Conservation (phyloP, 2,113 vertebrate genomes). For the Lepus timidus region DNA sequence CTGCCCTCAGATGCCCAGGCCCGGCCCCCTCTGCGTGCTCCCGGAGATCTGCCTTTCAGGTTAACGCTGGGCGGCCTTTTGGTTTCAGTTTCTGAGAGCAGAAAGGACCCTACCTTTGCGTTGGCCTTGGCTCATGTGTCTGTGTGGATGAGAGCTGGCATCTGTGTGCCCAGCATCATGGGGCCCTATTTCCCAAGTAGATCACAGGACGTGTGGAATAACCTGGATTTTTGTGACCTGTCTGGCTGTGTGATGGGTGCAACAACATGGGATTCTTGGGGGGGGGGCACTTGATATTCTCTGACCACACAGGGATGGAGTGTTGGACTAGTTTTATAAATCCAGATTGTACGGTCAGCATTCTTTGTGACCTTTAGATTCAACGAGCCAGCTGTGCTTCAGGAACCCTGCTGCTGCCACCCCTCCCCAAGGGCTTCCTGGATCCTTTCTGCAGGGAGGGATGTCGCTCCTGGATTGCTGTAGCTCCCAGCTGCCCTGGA, state of each 20-base stretch:
- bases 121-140: not conserved
- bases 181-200: not conserved
- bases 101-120: not conserved
- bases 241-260: not conserved
- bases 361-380: not conserved
- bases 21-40: too few species aligned
- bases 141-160: not conserved
- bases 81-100: not conserved
- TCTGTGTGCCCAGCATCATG: not conserved
- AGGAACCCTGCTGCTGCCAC: not conserved
- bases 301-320: not conserved
- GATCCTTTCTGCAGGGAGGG: not conserved
- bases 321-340: not conserved
- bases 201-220: not conserved
- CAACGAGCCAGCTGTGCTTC: fast-evolving
- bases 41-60: too few species aligned
- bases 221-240: not conserved
- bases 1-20: too few species aligned
- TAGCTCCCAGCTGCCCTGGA: not conserved
- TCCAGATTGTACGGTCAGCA: not conserved
- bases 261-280: not conserved
- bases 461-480: too few species aligned
- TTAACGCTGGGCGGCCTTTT: too few species aligned
- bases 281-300: not conserved
- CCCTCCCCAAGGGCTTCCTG: not conserved